Percentiles rank a stretch among this genome's conserved stretches.
Conservation (phyloP, 2,797 vertebrate genomes). For the Gymnoscopelus braueri region DNA sequence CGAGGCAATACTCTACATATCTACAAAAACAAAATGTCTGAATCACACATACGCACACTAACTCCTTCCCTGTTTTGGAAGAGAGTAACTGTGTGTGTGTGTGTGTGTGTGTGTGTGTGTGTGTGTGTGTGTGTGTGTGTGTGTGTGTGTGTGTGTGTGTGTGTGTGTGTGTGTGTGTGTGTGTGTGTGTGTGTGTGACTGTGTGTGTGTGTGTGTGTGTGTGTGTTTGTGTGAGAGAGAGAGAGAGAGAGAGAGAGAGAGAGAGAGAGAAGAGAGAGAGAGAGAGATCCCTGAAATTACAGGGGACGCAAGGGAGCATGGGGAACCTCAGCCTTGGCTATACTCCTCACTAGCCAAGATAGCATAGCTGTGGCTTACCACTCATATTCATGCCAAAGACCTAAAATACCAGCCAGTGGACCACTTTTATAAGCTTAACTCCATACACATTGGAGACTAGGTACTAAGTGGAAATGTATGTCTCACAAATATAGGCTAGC, state of each 20-base stretch:
- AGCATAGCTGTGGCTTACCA: conserved; percentile 82
- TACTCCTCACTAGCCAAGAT: conserved; percentile 78
- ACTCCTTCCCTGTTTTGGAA: conserved; percentile 69
- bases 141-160: conserved; percentile 33
- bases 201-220: conserved; percentile 33
- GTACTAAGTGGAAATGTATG: conserved; percentile 72
- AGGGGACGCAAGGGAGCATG: conserved; percentile 75
- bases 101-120: conserved; percentile 31
- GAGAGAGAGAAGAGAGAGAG: conserved; percentile 56
- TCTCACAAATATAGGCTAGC: conserved; percentile 59
- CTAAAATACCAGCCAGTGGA: conserved; percentile 78
- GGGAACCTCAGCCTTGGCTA: conserved; percentile 74
- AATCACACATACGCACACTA: conserved; percentile 64
- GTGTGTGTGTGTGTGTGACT: conserved; percentile 41
- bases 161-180: conserved; percentile 20
- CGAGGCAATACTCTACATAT: conserved; percentile 48
- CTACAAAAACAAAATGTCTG: conserved; percentile 64
- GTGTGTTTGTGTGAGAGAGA: conserved; percentile 42
- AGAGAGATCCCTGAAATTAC: conserved; percentile 80
- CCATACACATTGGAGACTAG: conserved; percentile 67
- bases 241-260: conserved; percentile 61
- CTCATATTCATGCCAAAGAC: conserved; percentile 75
- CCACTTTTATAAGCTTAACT: conserved; percentile 74
- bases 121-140: conserved; percentile 14
- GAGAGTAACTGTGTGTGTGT: conserved; percentile 39